Evolutionary conservation across 2,797 vertebrate genomes (phyloP).

Genomic region (Parauchenoglanis punctatus): DNA sequence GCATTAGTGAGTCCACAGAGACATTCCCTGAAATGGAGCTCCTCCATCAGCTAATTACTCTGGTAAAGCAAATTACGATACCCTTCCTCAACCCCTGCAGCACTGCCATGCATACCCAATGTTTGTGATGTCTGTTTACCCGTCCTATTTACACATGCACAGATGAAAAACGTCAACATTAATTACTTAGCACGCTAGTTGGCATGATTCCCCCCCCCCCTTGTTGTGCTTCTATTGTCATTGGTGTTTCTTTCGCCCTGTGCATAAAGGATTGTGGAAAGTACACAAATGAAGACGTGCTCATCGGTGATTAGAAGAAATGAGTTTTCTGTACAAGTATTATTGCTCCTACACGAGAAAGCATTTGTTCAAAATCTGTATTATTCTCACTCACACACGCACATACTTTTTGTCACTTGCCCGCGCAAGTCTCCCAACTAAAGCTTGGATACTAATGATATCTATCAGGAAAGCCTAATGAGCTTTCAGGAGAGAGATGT

Average conservation of each 20-base stretch:
- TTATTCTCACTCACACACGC: not conserved
- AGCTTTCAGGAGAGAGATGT: constrained; percentile 20
- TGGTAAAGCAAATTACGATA: constrained; percentile 70
- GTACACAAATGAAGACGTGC: constrained; percentile 21
- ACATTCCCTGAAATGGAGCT: constrained; percentile 66
- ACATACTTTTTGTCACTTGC: not conserved
- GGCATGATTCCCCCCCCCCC: not conserved
- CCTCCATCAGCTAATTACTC: constrained; percentile 76
- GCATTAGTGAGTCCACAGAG: constrained; percentile 51
- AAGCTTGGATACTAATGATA: constrained; percentile 21
- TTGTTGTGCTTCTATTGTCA: not conserved
- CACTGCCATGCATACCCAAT: constrained; percentile 9
- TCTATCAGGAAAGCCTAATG: constrained; percentile 28
- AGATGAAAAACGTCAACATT: constrained; percentile 65
- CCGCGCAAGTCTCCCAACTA: not conserved
- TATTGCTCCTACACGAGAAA: constrained; percentile 14
- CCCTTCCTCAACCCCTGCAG: constrained; percentile 68
- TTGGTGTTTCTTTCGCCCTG: not conserved
- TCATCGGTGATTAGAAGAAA: constrained; percentile 15
- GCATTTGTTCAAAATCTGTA: not conserved
- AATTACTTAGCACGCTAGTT: constrained; percentile 61
- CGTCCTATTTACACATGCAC: constrained; percentile 71
- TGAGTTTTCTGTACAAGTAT: constrained; percentile 7
- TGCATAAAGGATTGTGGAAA: constrained; percentile 15
- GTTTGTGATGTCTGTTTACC: constrained; percentile 75